phyloP scores from a whole-genome alignment of 2,888 invertebrate genomes.

The Rutpela maculata region DNA sequence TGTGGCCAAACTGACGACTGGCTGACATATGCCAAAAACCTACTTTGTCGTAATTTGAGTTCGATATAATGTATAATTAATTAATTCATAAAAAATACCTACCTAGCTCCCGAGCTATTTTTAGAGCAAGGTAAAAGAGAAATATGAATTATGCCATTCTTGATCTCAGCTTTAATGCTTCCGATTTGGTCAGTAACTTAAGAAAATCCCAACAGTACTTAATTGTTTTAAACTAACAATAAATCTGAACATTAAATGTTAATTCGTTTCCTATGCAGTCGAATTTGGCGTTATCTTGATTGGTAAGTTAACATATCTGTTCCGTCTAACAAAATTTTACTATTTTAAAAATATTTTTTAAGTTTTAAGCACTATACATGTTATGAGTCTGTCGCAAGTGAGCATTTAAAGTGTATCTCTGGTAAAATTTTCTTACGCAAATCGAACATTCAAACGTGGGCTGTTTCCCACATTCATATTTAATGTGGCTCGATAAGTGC shows the following conservation, averaged over 20 bases:
- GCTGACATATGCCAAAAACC: no score
- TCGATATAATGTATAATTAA: no score
- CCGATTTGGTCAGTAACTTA: not conserved
- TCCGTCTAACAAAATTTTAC: not conserved
- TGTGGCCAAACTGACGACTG: no score
- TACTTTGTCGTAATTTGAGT: no score
- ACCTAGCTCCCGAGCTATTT: no score
- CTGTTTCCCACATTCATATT: slow-evolving; percentile 64
- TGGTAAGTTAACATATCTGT: not conserved
- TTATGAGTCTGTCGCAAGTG: slow-evolving; percentile 55
- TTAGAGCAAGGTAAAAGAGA: no score
- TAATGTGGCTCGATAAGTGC: slow-evolving; percentile 60
- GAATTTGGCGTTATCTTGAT: not conserved
- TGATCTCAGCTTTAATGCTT: not conserved
- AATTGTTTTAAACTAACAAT: no score
- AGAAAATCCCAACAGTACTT: no score
- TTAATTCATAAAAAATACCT: no score
- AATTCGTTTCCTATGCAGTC: not conserved
- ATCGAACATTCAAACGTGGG: slow-evolving; percentile 63
- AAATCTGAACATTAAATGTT: not conserved
- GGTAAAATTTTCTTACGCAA: slow-evolving; percentile 58
- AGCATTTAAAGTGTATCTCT: slow-evolving; percentile 57
- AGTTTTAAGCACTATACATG: not conserved
- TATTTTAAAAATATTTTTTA: not conserved
- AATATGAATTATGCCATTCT: no score